Conservation (phyloP, 1,140 invertebrate species). For the Sitobion miscanthi region DNA sequence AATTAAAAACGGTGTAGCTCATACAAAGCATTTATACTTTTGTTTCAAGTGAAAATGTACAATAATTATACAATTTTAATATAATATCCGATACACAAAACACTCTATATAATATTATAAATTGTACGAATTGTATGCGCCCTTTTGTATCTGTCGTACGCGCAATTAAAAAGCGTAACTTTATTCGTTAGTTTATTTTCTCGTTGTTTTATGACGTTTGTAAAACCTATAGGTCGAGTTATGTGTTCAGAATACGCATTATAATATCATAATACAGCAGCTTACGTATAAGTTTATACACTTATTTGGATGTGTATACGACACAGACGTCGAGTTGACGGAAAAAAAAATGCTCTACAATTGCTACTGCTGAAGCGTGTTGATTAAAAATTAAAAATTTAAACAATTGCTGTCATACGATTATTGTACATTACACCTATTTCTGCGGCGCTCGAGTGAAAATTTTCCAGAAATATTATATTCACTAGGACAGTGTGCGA, state of each 20-base stretch:
- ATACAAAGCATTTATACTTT: neutral
- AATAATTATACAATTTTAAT: too few relatives aligned
- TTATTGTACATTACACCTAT: neutral
- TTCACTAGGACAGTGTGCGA: neutral
- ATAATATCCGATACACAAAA: neutral
- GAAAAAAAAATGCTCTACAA: neutral
- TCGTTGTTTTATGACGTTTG: neutral
- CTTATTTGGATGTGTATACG: neutral
- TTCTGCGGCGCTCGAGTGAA: neutral
- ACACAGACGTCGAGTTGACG: neutral
- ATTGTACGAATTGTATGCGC: neutral
- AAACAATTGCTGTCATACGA: neutral
- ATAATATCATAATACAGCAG: neutral
- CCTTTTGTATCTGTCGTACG: neutral
- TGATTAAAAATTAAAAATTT: neutral
- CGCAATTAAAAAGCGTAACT: slow-evolving; percentile 20
- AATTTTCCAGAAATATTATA: neutral
- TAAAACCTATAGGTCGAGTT: neutral
- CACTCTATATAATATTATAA: neutral
- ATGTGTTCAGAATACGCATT: neutral
- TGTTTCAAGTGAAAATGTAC: neutral
- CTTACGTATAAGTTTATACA: neutral
- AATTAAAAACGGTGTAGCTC: neutral
- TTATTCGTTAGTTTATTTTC: slow-evolving; percentile 11
- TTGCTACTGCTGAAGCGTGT: neutral